Evolutionary conservation across 2,797 vertebrate genomes (phyloP), one percentile per base, ranked within the genome.

Genomic region (Mormyrops attenuatus): DNA sequence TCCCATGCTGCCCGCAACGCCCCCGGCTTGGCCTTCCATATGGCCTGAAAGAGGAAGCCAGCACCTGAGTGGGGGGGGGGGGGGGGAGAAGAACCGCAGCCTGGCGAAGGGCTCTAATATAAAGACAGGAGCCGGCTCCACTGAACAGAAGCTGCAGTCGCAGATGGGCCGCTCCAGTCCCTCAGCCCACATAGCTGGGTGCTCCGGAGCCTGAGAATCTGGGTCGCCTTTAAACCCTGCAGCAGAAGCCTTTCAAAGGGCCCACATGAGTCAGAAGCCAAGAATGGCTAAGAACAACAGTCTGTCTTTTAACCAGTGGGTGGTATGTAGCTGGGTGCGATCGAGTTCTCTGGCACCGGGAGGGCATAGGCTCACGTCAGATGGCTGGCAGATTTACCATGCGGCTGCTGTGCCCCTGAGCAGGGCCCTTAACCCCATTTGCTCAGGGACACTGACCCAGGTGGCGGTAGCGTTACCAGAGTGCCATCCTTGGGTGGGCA

Each of bases 1-100:
- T 7, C 13, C 15, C 50, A 30, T 53, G 8, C 82, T 90, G 15
- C 90, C 90, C 66, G 41, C 91, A 88, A 91, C 1, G 6, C 30
- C 80, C 88, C 93, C 90, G 90, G 91, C 88, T 91, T 92, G 93
- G 90, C 90, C 86, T 87, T 91, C 95, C 95, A 95, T 95, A 95
- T 95, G 95, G 93, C 85, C 91, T 44, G 90, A 88, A 91, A 89
- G 90, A 60, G 13, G n/a, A 89, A 90, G 90, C 89, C 89, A 91
- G 90, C 20, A 88, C 90, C 80, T 77, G 30, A 88, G 57, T 90
- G n/a, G 85, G 85, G 77, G 50, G 88, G 47, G 89, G 88, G 91
- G 89, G 89, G 89, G 90, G 73, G 89, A 90, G 90, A 89, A 89
- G 91, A 88, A 38, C 73, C 44, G 20, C 89, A 9, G 49, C 44